Base-by-base conservation (phyloP, 1,140 invertebrate species). In the Telenomus remus region DNA sequence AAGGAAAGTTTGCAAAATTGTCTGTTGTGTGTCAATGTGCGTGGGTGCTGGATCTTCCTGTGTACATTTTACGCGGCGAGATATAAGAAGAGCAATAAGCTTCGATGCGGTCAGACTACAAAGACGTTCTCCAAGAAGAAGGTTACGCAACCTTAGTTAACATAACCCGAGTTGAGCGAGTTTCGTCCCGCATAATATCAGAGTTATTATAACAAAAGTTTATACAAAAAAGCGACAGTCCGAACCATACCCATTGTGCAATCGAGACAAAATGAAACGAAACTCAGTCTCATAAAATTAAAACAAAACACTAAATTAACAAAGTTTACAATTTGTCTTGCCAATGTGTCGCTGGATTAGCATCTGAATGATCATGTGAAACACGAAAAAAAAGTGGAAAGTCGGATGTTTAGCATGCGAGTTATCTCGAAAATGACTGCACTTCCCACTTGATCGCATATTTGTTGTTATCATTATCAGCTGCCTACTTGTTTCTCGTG, bases 61-160 rank as follows among this genome's bases (percentile, higher is more conserved):
- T n/a, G 37, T 27, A 27, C 37, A 39, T 39, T 39, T 9, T n/a
- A 39, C n/a, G 37, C 37, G n/a, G 37, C 9, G 9, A 39, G 37
- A 39, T 11, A 39, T 11, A n/a, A 39, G 37, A 39, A 9, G n/a
- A 39, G 37, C n/a, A 39, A 39, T 39, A 39, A 39, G 37, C 37
- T 39, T 39, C 37, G 37, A n/a, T 39, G 37, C 37, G 37, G 37
- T 39, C 9, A 39, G 37, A 39, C 37, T 39, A 39, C 37, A 39
- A 39, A 39, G 37, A 39, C 9, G n/a, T 39, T n/a, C 37, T 39
- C 37, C 37, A 39, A 39, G 37, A 39, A n/a, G n/a, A n/a, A 39
- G 37, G 37, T 39, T 39, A 39, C 37, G 37, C n/a, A 39, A 39
- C 37, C 37, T n/a, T 39, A n/a, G 37, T n/a, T 39, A 39, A 39